Evolutionary conservation across 2,113 vertebrate genomes (phyloP).

Genomic region (Fregata magnificens): DNA sequence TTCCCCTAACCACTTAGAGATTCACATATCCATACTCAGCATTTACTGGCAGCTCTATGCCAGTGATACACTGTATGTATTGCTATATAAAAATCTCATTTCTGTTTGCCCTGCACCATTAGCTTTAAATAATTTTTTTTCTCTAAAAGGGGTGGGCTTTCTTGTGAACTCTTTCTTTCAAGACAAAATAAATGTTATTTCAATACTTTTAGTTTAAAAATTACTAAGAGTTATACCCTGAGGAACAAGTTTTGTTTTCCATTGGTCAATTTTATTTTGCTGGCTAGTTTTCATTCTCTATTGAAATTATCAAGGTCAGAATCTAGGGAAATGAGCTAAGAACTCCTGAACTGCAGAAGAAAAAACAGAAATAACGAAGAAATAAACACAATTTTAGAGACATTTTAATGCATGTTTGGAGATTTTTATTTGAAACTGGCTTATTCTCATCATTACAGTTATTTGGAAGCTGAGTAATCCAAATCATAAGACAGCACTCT

Average conservation of each 20-base stretch:
- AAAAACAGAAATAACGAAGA: not conserved
- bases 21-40: not conserved
- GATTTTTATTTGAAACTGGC: not conserved
- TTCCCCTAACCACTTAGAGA: not conserved
- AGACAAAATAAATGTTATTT: not conserved
- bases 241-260: not conserved
- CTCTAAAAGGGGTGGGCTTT: not conserved
- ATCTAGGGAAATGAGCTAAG: not conserved
- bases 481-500: not conserved
- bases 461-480: not conserved
- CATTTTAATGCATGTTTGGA: not conserved
- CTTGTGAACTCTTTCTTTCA: not conserved
- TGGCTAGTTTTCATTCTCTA: not conserved
- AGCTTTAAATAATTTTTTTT: not conserved
- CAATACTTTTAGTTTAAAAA: not conserved
- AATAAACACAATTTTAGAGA: not conserved
- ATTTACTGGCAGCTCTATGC: not conserved
- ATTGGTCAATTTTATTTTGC: not conserved
- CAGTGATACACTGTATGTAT: not conserved
- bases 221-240: not conserved
- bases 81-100: not conserved
- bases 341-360: not conserved
- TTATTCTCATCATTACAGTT: not conserved
- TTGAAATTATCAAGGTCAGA: not conserved
- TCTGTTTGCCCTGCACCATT: not conserved